Percentiles rank a stretch among this genome's conserved stretches.
Evolutionary conservation across 2,113 vertebrate species (phyloP).

Genomic region (Meriones unguiculatus): DNA sequence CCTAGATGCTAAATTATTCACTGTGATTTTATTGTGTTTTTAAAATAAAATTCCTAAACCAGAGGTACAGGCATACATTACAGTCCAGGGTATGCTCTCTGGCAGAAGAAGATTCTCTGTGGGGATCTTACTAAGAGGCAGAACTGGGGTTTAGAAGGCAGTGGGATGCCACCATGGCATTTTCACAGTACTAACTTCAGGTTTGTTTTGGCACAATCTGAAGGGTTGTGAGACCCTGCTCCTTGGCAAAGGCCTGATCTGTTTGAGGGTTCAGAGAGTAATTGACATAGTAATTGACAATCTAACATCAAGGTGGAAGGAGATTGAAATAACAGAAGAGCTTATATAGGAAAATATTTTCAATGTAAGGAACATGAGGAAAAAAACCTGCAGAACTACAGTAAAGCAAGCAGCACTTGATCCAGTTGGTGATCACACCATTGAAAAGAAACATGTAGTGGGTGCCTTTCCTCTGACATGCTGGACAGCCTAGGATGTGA

Average conservation of each 20-base stretch:
- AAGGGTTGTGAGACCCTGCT: neutral
- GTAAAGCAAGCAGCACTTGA: neutral
- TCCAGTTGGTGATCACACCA: neutral
- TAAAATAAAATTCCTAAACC: neutral
- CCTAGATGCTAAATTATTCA: neutral
- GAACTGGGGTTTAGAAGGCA: neutral
- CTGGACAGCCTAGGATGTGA: neutral
- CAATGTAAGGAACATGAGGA: neutral
- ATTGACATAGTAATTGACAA: neutral
- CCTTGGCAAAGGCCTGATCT: neutral
- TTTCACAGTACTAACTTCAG: neutral
- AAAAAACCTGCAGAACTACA: neutral
- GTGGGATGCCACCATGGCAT: neutral
- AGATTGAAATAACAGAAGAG: neutral
- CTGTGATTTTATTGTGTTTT: neutral
- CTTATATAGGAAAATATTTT: neutral
- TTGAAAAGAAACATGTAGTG: neutral
- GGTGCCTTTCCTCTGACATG: neutral
- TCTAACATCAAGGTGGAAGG: neutral
- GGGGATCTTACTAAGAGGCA: neutral
- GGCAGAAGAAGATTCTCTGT: neutral
- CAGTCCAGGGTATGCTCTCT: rapidly evolving
- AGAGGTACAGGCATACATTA: neutral
- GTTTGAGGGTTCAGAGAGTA: neutral
- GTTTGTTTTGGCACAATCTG: neutral